Evolutionary conservation across 2,113 vertebrate species (phyloP).

Genomic region (Pelodiscus sinensis): DNA sequence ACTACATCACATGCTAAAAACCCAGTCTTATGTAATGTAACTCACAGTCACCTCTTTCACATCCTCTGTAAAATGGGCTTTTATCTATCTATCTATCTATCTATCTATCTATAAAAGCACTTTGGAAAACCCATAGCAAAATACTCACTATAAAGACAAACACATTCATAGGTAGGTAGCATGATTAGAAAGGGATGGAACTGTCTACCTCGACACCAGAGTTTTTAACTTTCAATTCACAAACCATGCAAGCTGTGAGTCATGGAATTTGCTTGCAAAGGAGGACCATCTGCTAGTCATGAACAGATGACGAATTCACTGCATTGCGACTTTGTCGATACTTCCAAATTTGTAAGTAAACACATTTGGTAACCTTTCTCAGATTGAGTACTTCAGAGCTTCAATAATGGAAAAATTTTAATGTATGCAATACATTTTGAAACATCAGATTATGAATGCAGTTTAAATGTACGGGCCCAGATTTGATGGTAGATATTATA

Average conservation of each 20-base stretch:
- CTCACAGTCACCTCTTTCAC: slow-evolving; percentile 18
- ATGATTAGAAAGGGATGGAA: slow-evolving; percentile 37
- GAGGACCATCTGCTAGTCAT: slow-evolving; percentile 85
- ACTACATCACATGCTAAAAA: slow-evolving; percentile 29
- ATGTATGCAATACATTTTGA: slow-evolving; percentile 63
- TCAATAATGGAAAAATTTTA: slow-evolving; percentile 65
- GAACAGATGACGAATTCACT: slow-evolving; percentile 84
- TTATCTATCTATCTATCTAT: too few species aligned
- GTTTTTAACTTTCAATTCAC: slow-evolving; percentile 56
- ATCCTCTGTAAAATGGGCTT: slow-evolving; percentile 20
- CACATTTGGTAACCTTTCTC: slow-evolving; percentile 81
- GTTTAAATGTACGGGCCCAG: slow-evolving; percentile 15
- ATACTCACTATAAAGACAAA: background rate
- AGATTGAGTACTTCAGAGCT: slow-evolving; percentile 54
- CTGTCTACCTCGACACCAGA: slow-evolving; percentile 63
- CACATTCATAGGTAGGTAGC: slow-evolving; percentile 51
- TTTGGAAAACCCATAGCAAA: slow-evolving; percentile 48
- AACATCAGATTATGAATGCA: slow-evolving; percentile 38
- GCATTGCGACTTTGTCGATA: slow-evolving; percentile 76
- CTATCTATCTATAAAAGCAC: background rate
- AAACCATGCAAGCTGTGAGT: slow-evolving; percentile 77
- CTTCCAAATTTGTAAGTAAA: slow-evolving; percentile 85
- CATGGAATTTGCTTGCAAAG: slow-evolving; percentile 69
- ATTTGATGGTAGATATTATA: background rate
- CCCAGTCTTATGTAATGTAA: background rate